Evolutionary conservation across 2,888 invertebrate genomes (phyloP).

Genomic region (Ethmia dodecea): DNA sequence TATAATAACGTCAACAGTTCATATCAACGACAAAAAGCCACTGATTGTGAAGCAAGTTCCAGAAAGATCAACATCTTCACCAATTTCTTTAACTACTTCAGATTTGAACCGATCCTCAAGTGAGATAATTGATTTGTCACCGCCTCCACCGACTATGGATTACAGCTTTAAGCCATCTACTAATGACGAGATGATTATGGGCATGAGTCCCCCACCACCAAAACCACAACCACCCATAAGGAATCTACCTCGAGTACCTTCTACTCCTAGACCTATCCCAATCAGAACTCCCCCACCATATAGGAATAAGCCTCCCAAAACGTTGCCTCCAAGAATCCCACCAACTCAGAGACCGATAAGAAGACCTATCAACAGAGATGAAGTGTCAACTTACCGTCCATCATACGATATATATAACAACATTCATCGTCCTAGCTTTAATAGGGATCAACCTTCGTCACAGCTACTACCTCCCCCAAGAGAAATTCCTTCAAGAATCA

Average conservation of each 20-base stretch:
- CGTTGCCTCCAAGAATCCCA: slow-evolving; percentile 42
- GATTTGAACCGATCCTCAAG: slow-evolving; percentile 49
- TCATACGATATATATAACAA: slow-evolving; percentile 56
- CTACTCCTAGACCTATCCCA: slow-evolving; percentile 51
- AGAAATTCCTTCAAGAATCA: slow-evolving; percentile 39
- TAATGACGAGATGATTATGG: slow-evolving; percentile 72
- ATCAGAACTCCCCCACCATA: slow-evolving; percentile 52
- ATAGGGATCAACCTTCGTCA: slow-evolving; percentile 58
- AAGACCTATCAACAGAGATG: slow-evolving; percentile 52
- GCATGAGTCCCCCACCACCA: slow-evolving; percentile 74
- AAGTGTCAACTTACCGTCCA: slow-evolving; percentile 65
- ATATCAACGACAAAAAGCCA: slow-evolving; percentile 65
- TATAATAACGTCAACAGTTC: slow-evolving; percentile 69
- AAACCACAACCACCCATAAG: slow-evolving; percentile 43
- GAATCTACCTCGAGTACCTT: slow-evolving; percentile 37
- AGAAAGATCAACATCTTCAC: slow-evolving; percentile 46
- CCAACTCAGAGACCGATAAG: slow-evolving; percentile 44
- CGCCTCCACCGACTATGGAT: slow-evolving; percentile 65
- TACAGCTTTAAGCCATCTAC: slow-evolving; percentile 62
- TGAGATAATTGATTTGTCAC: slow-evolving; percentile 69
- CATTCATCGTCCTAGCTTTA: slow-evolving; percentile 49
- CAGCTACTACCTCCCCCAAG: slow-evolving; percentile 58
- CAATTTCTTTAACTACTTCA: slow-evolving; percentile 45
- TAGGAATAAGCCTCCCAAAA: slow-evolving; percentile 51
- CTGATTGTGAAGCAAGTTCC: slow-evolving; percentile 50